Evolutionary conservation across 1,140 invertebrate species (phyloP), one percentile per base, ranked within the genome.

Genomic region (Micrasema minimum): DNA sequence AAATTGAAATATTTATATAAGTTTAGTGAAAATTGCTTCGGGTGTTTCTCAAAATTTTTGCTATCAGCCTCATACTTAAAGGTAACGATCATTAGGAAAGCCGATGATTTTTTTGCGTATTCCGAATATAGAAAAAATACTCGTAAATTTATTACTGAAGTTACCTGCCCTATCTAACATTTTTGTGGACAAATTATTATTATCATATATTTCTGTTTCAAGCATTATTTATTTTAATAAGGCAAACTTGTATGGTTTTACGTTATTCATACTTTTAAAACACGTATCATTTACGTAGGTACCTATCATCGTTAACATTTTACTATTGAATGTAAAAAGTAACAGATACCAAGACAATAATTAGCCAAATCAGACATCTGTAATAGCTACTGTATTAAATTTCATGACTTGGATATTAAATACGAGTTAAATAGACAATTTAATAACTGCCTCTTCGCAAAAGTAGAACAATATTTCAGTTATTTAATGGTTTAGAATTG

Each of bases 391-490:
- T 20, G 48, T 23, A 51, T 51, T 51, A 23, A 23, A 1, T 2
- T 20, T 20, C 16, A 51, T 51, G 48, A 51, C 48, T 23, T 20
- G 20, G 48, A 20, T 20, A n/a, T 51, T 51, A 23, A 10, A 23
- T 20, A 10, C 5, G 0, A 11, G 48, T 20, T 51, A 20, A 51
- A 57, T 35, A 37, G 53, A 57, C 14, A 57, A 18, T 1, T 57
- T 57, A 57, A 57, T 57, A 57, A 57, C 26, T n/a, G 37, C 31
- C 53, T 35, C 16, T n/a, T 35, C n/a, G 53, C 23, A 20, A 57
- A 57, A 37, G 53, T 57, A 57, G 53, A 45, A 45, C 23, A 57
- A n/a, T n/a, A n/a, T n/a, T n/a, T n/a, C n/a, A n/a, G n/a, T n/a
- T n/a, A n/a, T n/a, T n/a, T n/a, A n/a, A n/a, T n/a, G n/a, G n/a